A percentile compares a stretch with the other conserved stretches of the same genome.
phyloP scores from a whole-genome alignment of 2,888 invertebrate species.

The Dryocosmus kuriphilus region DNA sequence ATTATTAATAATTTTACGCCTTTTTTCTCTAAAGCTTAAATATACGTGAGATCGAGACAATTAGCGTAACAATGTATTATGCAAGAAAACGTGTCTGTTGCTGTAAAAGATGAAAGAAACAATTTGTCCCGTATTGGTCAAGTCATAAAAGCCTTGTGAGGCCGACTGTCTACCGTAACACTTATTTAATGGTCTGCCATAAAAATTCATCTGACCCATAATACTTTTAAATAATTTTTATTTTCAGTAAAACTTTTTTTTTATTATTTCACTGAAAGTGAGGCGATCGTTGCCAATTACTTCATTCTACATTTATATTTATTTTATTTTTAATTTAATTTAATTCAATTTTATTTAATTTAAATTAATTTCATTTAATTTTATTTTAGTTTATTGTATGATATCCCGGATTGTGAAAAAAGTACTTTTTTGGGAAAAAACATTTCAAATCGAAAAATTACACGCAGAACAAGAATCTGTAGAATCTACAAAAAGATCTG shows the following conservation, averaged over 20 bases:
- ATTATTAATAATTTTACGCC: too few relatives aligned
- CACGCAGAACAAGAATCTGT: too few relatives aligned
- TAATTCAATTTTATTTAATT: too few relatives aligned
- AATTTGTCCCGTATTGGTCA: background rate
- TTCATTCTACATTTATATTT: background rate
- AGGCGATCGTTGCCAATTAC: background rate
- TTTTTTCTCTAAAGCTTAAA: background rate
- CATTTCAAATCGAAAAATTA: too few relatives aligned
- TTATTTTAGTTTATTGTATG: too few relatives aligned
- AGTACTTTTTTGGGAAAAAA: too few relatives aligned
- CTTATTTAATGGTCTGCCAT: slow-evolving; percentile 1
- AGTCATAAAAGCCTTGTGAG: slow-evolving; percentile 9
- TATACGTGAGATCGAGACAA: slow-evolving; percentile 1
- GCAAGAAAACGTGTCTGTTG: background rate
- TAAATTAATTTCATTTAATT: too few relatives aligned
- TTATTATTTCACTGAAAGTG: background rate
- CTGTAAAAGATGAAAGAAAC: background rate
- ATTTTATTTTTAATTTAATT: too few relatives aligned
- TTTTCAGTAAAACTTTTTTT: background rate
- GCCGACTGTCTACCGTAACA: background rate
- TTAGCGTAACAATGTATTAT: slow-evolving; percentile 3
- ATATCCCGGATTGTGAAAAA: too few relatives aligned
- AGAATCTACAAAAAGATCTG: too few relatives aligned
- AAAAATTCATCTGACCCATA: slow-evolving; percentile 1
- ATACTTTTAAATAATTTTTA: too few relatives aligned